Base-by-base conservation (phyloP, 2,888 invertebrate genomes). In the Halictus quadricinctus region DNA sequence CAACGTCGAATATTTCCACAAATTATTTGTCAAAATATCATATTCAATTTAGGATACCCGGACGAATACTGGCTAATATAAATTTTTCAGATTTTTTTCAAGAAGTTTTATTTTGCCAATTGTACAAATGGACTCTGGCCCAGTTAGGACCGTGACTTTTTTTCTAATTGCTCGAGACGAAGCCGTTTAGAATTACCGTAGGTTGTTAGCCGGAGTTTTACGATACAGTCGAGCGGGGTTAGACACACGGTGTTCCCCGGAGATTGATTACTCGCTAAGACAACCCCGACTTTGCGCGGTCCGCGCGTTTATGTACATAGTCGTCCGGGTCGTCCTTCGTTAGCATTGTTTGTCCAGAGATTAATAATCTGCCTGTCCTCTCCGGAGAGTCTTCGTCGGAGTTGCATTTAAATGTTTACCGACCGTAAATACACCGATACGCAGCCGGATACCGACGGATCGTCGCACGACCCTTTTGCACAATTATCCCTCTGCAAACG, bases 291-390 rank as follows among this genome's bases (percentile, higher is more conserved):
- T 86, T 88, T 69, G 73, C 80, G 66, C 54, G 46, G 80, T 80
- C 79, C 76, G 48, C 77, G 41, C 77, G 78, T 81, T 88, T 86
- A 76, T 81, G 81, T 84, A 80, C 88, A 80, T 66, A 88, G 76
- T 78, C 77, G 76, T 78, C 77, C 48, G 74, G 79, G 54, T 78
- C 82, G 79, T 76, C 84, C 83, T 88, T 88, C 88, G 88, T 88
- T 88, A 88, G 88, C 75, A 79, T 73, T 77, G 86, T 88, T 88
- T 88, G 86, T 80, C 73, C n/a, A 72, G 75, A 79, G 88, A 88
- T 88, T 88, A 88, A 84, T 88, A 88, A 84, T 84, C 80, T 88
- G 18, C 69, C 36, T n/a, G 64, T 76, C 50, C 76, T 76, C 80
- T 69, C 43, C 48, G 50, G 25, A 36, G 64, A 73, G 76, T 81